Conservation (phyloP, 1,140 invertebrate species). For the Frieseomelitta varia region DNA sequence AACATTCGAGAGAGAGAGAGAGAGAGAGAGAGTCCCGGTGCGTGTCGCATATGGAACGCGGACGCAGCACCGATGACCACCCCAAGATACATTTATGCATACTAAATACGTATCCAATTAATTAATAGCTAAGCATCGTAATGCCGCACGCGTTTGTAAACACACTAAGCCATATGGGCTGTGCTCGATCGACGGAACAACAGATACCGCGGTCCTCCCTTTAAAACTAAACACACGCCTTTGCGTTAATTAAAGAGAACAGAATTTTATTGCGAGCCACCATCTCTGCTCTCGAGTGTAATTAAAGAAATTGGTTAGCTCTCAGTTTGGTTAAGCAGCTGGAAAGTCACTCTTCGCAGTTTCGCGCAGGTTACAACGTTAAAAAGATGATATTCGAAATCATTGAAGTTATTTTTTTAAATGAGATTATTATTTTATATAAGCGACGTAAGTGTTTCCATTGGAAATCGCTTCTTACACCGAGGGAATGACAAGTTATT, state of each 20-base stretch:
- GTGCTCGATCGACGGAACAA: neutral
- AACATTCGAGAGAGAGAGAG: conserved; percentile 22
- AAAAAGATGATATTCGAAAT: too few species aligned
- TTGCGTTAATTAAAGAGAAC: conserved; percentile 30
- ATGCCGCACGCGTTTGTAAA: conserved; percentile 61
- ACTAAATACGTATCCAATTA: conserved; percentile 58
- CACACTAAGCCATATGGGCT: conserved; percentile 56
- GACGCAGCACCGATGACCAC: conserved; percentile 2
- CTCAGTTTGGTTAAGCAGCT: too few species aligned
- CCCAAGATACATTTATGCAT: conserved; percentile 61
- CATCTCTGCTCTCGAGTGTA: neutral
- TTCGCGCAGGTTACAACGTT: too few species aligned
- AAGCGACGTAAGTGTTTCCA: too few species aligned
- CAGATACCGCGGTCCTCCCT: conserved; percentile 36
- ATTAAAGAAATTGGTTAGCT: conserved; percentile 25
- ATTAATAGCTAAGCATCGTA: conserved; percentile 65
- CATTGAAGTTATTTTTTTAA: too few species aligned
- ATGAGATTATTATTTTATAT: too few species aligned
- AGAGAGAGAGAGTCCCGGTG: too few species aligned
- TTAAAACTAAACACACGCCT: conserved; percentile 1
- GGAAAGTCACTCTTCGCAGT: neutral
- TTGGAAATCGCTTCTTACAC: too few species aligned
- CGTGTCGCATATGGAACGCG: conserved; percentile 37
- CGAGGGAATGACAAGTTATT: too few species aligned
- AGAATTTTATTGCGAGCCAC: neutral